Evolutionary conservation across 1,140 invertebrate species (phyloP), one percentile per base, ranked within the genome.

Genomic region (Doryteuthis pealeii): DNA sequence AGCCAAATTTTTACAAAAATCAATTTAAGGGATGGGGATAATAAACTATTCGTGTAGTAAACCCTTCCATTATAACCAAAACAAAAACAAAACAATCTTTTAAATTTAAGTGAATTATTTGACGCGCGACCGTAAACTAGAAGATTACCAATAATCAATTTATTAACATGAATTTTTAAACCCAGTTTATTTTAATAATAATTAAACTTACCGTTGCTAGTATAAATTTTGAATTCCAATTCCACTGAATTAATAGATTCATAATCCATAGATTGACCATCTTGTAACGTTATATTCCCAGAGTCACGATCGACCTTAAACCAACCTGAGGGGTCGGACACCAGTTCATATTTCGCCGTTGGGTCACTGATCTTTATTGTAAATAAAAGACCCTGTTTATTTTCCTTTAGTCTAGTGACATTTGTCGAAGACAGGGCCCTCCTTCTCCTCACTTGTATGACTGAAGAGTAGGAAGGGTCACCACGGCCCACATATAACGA

Each of bases 381-480:
- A 22, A 62, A 62, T 28, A 62, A 62, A 12, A 6, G 10, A 8
- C 54, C 54, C 54, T 8, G 0, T n/a, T 62, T 28, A 28, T 22
- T 22, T 62, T 62, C 54, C 6, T 22, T n/a, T 5, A 62, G 6
- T 5, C 18, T 28, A 15, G 6, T 5, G 54, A 5, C 6, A 4
- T 8, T 62, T 22, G 18, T 6, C 6, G 54, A 28, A 5, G 1
- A 22, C 5, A 18, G 6, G 12, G 12, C 18, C 54, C 54, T 62
- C 18, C 54, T 62, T 49, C 45, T 49, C 54, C 54, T 62, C 54
- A 62, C 54, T 18, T 62, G 54, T 6, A 62, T 6, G 0, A 62
- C 26, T 62, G 54, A 62, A 62, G 54, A 62, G 54, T 62, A 62
- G 54, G 54, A 62, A 62, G 54, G 22, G 26, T 62, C 54, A 22